These are phyloP conservation scores for Lordiphosa fenestrarum DNA, from an alignment of 2,888 invertebrate species.

Conservation along the genomic window DNA sequence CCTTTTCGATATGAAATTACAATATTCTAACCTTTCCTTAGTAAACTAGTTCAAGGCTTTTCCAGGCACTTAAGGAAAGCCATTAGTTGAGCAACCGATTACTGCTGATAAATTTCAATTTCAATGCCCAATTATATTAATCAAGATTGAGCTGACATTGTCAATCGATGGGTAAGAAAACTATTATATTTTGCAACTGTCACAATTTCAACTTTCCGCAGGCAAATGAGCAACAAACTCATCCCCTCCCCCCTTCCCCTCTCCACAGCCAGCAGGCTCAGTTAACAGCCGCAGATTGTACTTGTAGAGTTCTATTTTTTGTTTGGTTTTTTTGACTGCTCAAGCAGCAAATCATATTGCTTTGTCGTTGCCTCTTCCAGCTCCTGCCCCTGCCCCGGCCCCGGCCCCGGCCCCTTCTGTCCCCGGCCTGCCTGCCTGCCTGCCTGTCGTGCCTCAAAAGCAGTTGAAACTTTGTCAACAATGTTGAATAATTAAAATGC, in stretches of 20 bases:
- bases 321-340: conserved; percentile 58
- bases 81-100: too few relatives aligned
- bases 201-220: too few relatives aligned
- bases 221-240: too few relatives aligned
- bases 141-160: too few relatives aligned
- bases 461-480: conserved; percentile 77
- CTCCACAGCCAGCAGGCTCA: neutral
- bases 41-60: too few relatives aligned
- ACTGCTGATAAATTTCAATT: neutral
- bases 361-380: conserved; percentile 4
- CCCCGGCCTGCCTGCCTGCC: neutral
- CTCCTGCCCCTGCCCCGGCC: neutral
- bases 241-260: neutral
- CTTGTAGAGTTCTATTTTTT: conserved; percentile 42
- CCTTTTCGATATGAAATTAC: too few relatives aligned
- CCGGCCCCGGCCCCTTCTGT: neutral
- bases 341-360: conserved; percentile 72
- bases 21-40: too few relatives aligned
- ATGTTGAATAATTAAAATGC: conserved; percentile 78
- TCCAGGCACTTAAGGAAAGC: too few relatives aligned
- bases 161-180: neutral
- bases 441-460: conserved; percentile 27
- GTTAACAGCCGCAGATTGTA: conserved; percentile 12
- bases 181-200: too few relatives aligned
- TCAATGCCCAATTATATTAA: neutral